Evolutionary conservation across 53 echinoderm and acorn worm genomes (phyloP).

Genomic region (Pentamera pediparva): DNA sequence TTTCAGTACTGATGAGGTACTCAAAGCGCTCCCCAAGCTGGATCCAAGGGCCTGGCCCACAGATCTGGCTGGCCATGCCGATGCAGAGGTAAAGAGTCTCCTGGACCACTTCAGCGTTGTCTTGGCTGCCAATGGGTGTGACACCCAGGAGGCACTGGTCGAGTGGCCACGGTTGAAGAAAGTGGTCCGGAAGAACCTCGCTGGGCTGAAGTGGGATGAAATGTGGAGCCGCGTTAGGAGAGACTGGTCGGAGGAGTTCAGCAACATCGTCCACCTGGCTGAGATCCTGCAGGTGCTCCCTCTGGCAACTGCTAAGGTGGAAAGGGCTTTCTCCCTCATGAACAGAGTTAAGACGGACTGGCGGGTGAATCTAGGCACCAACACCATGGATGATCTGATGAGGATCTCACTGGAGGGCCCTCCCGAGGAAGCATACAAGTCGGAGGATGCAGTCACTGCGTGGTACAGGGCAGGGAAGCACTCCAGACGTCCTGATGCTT

Average conservation of each 20-base stretch:
- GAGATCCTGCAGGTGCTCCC: slow-evolving; percentile 20
- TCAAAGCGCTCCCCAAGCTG: neutral
- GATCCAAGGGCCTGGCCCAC: slow-evolving; percentile 30
- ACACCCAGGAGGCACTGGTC: slow-evolving; percentile 14
- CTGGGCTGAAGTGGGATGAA: neutral
- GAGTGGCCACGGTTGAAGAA: slow-evolving; percentile 12
- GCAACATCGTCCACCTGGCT: slow-evolving; percentile 12
- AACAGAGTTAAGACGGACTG: slow-evolving; percentile 9
- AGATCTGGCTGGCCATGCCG: neutral
- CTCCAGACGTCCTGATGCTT: neutral
- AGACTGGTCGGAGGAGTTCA: slow-evolving; percentile 18
- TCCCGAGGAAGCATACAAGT: neutral
- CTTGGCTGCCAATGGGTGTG: slow-evolving; percentile 8
- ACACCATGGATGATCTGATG: slow-evolving; percentile 15
- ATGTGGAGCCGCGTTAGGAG: neutral
- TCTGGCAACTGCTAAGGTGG: slow-evolving; percentile 28
- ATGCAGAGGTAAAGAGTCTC: neutral
- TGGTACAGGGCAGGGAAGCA: neutral
- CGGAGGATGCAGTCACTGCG: neutral
- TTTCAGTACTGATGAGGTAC: neutral
- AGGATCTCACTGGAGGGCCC: slow-evolving; percentile 11
- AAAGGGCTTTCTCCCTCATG: slow-evolving; percentile 26
- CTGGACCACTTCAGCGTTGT: slow-evolving; percentile 21
- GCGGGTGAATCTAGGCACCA: slow-evolving; percentile 7
- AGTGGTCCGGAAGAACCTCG: neutral